These are phyloP conservation scores for Diabrotica undecimpunctata DNA, from an alignment of 1,140 invertebrate genomes.

Conservation along the genomic window DNA sequence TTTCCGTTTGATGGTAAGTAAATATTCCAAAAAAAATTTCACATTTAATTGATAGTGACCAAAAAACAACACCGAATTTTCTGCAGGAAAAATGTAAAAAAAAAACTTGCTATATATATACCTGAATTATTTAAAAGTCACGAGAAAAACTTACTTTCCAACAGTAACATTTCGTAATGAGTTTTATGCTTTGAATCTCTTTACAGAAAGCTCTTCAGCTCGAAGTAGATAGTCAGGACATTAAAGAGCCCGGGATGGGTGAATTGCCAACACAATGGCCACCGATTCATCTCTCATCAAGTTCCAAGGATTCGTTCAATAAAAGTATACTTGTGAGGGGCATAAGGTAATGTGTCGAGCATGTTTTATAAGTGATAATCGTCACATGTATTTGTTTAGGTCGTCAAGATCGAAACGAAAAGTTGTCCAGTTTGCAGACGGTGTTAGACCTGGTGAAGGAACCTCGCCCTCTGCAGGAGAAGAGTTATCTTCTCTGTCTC, in stretches of 20 bases:
- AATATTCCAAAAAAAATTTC: too few relatives aligned
- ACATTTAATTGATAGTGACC: too few relatives aligned
- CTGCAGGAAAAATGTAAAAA: too few relatives aligned
- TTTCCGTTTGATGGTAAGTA: too few relatives aligned
- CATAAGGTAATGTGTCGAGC: background rate
- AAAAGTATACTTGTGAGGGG: conserved; percentile 34
- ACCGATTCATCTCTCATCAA: conserved; percentile 25
- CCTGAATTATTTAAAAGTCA: too few relatives aligned
- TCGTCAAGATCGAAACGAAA: conserved; percentile 36
- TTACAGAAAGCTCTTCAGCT: conserved; percentile 40
- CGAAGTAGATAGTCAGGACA: conserved; percentile 45
- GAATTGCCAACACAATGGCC: conserved; percentile 35
- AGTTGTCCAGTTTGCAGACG: conserved; percentile 62
- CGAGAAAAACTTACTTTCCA: too few relatives aligned
- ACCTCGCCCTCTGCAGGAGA: conserved; percentile 62
- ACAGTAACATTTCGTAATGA: too few relatives aligned
- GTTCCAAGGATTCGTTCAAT: conserved; percentile 29
- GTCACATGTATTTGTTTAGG: background rate
- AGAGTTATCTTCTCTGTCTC: conserved; percentile 63
- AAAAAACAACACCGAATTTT: too few relatives aligned
- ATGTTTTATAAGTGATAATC: background rate
- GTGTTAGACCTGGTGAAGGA: conserved; percentile 61
- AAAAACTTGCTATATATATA: too few relatives aligned
- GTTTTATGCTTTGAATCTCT: background rate
- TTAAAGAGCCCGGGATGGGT: conserved; percentile 14